Conservation (phyloP, 2,888 invertebrate species). For the Lycaena phlaeas region DNA sequence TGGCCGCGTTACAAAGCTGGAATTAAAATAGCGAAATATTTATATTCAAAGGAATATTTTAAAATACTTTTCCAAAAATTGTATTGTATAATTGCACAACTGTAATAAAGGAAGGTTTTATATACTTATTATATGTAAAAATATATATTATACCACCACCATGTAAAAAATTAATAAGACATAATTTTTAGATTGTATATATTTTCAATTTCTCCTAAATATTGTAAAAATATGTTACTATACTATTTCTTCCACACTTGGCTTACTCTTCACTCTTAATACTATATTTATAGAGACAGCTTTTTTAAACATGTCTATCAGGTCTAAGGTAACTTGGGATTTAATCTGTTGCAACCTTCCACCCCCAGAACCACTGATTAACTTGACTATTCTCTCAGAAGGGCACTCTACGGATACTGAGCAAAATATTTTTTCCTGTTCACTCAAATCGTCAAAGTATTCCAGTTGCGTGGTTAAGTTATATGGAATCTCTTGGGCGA, state of each 20-base stretch:
- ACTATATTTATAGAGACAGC: constrained; percentile 56
- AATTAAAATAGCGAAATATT: too few species aligned
- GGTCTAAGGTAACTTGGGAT: constrained; percentile 73
- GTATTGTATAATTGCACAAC: too few species aligned
- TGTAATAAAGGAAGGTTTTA: too few species aligned
- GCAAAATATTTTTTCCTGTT: constrained; percentile 54
- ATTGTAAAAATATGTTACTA: too few species aligned
- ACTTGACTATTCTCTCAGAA: constrained; percentile 71
- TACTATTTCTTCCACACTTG: constrained; percentile 21
- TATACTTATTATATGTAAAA: too few species aligned
- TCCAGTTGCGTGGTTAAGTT: constrained; percentile 77
- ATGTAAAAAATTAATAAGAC: too few species aligned
- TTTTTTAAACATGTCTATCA: constrained; percentile 77
- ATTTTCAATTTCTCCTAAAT: too few species aligned
- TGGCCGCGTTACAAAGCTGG: too few species aligned
- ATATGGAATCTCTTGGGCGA: constrained; percentile 92
- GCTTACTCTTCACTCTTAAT: constrained; percentile 35
- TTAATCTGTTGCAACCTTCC: constrained; percentile 81
- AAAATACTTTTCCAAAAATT: too few species aligned
- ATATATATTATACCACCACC: too few species aligned
- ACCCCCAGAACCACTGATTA: constrained; percentile 80
- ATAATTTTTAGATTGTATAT: too few species aligned
- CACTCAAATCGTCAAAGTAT: constrained; percentile 73
- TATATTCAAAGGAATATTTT: too few species aligned
- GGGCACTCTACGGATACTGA: constrained; percentile 78